A percentile compares a stretch with the other conserved stretches of the same genome.
phyloP scores from a whole-genome alignment of 1,140 invertebrate genomes.

The Saxidomus purpurata region DNA sequence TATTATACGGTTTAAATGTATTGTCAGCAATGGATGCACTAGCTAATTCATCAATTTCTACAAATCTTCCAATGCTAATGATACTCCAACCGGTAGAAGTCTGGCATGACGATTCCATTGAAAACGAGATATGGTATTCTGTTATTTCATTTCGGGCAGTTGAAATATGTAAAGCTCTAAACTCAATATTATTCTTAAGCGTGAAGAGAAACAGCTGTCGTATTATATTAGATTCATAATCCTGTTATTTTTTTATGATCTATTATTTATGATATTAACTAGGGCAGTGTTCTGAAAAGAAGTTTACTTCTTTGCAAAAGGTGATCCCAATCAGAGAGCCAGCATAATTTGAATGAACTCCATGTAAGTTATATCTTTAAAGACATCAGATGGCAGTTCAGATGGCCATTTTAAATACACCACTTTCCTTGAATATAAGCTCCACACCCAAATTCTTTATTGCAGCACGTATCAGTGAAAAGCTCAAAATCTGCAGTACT shows the following conservation, averaged over 20 bases:
- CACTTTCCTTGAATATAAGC: too few relatives aligned
- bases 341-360: too few relatives aligned
- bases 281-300: not conserved
- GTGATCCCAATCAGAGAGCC: not conserved
- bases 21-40: not conserved
- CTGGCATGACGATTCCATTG: not conserved
- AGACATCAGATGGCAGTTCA: too few relatives aligned
- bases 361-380: too few relatives aligned
- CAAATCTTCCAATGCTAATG: not conserved
- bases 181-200: not conserved
- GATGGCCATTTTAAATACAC: too few relatives aligned
- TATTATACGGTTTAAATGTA: not conserved
- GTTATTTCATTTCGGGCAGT: not conserved
- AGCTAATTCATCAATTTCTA: slow-evolving; percentile 7
- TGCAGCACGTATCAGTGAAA: too few relatives aligned
- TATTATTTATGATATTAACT: not conserved
- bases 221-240: not conserved
- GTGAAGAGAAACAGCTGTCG: not conserved
- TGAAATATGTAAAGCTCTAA: slow-evolving; percentile 3
- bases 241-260: not conserved
- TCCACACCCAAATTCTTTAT: too few relatives aligned
- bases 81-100: not conserved
- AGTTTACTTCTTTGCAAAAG: not conserved
- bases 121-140: not conserved
- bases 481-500: too few relatives aligned